Percentiles rank a stretch among this genome's conserved stretches.
phyloP scores from a whole-genome alignment of 2,888 invertebrate species.

The Strigamia maritima region DNA sequence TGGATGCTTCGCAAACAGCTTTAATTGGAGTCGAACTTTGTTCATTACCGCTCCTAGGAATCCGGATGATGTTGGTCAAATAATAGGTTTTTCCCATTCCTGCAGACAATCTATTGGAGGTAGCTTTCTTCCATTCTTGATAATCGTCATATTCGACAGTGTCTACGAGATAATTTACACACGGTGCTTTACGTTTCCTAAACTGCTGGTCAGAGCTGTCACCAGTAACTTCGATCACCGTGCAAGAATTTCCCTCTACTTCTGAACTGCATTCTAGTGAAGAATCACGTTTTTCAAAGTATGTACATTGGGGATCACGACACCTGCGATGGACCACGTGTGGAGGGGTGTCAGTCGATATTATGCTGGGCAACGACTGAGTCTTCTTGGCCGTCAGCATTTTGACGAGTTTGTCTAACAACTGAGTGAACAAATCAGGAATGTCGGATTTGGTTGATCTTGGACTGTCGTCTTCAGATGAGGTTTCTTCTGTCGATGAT shows the following conservation, averaged over 20 bases:
- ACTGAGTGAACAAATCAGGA: conserved; percentile 26
- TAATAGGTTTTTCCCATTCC: conserved; percentile 9
- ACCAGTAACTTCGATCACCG: background rate
- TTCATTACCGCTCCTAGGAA: background rate
- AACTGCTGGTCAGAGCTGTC: background rate
- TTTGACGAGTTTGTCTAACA: conserved; percentile 9
- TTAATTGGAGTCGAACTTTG: background rate
- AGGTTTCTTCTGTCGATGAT: background rate
- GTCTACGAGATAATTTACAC: background rate
- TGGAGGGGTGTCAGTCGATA: background rate
- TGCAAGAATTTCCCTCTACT: background rate
- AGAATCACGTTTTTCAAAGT: background rate
- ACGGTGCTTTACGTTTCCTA: background rate
- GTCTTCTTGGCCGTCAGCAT: conserved; percentile 12
- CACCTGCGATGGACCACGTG: background rate
- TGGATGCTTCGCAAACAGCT: background rate
- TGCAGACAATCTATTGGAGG: background rate
- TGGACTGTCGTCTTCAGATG: background rate
- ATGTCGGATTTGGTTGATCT: conserved; percentile 34
- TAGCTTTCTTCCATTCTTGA: background rate
- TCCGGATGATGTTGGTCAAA: conserved; percentile 12
- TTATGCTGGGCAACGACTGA: background rate
- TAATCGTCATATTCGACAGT: background rate
- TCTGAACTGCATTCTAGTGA: background rate
- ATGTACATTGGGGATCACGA: background rate